Evolutionary conservation across 2,113 vertebrate species (phyloP), one percentile per base, ranked within the genome.

Genomic region (Agapornis roseicollis): DNA sequence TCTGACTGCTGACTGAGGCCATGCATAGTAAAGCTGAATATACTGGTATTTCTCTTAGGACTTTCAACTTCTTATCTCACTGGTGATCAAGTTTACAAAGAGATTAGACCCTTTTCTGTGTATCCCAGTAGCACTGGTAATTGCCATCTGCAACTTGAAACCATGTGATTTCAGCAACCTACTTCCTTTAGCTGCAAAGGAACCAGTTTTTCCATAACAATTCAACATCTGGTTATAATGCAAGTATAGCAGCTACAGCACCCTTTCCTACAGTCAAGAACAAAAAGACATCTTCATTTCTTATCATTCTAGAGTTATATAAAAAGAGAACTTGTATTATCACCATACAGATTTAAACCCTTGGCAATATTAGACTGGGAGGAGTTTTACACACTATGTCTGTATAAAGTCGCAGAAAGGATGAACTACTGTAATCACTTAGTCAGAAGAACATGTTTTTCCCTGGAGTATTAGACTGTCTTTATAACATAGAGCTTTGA

Each of bases 131-230:
- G 52, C n/a, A 85, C 33, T 31, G 29, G 25, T 46, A 46, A 47
- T 11, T 46, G 41, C 35, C 10, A 19, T 28, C 53, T 80, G 60
- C 46, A 42, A 29, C 23, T 6, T 74, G 29, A 63, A 29, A 60
- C 39, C 25, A 55, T 33, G 15, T 49, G n/a, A 74, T 60, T 80
- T 49, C 70, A 86, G 33, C 27, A 55, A 33, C 27, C 14, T 20
- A 29, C 64, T 78, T 94, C 96, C 96, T 95, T 97, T 96, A 84
- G 97, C 97, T 82, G 96, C 97, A 74, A 98, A 98, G 50, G 96
- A 96, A 2, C 77, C 83, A 0, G 89, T 95, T 91, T 91, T 95
- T 49, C 85, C 88, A 0, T 84, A 97, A 71, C 95, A 97, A 60
- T 97, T 97, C 52, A 97, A 77, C 78, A 96, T 94, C 90, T 97